Conservation (phyloP, 2,888 invertebrate species). For the Mythimna loreyi region DNA sequence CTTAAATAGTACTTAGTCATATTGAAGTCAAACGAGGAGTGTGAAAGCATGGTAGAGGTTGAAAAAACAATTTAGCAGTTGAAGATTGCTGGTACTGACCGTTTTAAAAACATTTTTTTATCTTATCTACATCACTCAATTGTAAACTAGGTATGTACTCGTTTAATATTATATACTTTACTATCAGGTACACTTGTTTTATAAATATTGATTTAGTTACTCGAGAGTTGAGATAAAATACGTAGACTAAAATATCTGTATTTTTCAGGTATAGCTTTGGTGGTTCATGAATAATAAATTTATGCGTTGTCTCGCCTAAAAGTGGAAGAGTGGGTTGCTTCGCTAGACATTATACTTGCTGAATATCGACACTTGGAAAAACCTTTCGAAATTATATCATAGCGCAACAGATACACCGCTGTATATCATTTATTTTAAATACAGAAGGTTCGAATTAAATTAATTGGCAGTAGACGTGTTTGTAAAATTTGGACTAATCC, state of each 20-base stretch:
- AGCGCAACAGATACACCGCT: neutral
- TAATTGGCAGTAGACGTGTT: neutral
- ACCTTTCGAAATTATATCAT: constrained; percentile 12
- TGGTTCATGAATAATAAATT: constrained; percentile 38
- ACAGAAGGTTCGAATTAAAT: neutral
- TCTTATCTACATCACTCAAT: constrained; percentile 55
- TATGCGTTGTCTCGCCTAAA: constrained; percentile 26
- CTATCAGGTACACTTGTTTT: constrained; percentile 42
- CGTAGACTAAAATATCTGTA: constrained; percentile 9
- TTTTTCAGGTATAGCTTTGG: constrained; percentile 1
- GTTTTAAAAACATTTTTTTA: constrained; percentile 46
- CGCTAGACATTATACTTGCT: constrained; percentile 5
- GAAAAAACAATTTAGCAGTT: constrained; percentile 1
- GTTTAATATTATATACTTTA: constrained; percentile 20
- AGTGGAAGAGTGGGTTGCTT: constrained; percentile 32
- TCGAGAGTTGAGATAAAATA: constrained; percentile 44
- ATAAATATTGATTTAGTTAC: constrained; percentile 46
- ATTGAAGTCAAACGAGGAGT: constrained; percentile 3
- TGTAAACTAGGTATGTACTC: constrained; percentile 32
- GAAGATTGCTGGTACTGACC: constrained; percentile 26
- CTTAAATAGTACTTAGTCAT: constrained; percentile 27
- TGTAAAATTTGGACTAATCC: neutral
- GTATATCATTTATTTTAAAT: neutral
- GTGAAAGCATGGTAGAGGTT: neutral
- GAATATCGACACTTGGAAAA: constrained; percentile 12